These are phyloP conservation scores for Haemorhous mexicanus DNA, from an alignment of 2,113 vertebrate genomes.

Conservation along the genomic window DNA sequence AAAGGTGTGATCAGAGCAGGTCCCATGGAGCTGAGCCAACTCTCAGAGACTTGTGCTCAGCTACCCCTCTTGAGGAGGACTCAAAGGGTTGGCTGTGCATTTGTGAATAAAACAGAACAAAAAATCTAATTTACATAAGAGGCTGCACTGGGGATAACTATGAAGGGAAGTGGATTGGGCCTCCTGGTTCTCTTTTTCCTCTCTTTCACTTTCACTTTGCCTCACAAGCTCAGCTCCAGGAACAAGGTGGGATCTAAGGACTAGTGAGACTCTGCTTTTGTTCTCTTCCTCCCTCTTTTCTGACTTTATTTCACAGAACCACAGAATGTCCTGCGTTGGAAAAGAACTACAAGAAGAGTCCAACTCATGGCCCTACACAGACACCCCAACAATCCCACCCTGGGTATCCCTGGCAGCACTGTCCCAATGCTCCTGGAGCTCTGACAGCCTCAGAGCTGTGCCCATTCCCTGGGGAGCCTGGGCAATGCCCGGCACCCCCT, in stretches of 20 bases:
- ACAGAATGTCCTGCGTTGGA: background rate
- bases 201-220: background rate
- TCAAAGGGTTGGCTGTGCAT: background rate
- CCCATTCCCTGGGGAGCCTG: background rate
- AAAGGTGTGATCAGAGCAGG: background rate
- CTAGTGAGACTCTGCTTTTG: background rate
- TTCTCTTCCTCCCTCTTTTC: background rate
- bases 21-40: background rate
- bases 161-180: background rate
- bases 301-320: background rate
- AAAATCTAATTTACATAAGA: background rate
- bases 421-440: background rate
- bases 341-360: background rate
- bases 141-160: background rate
- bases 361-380: background rate
- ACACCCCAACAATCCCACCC: background rate
- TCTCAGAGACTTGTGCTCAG: background rate
- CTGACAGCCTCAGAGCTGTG: rapidly evolving
- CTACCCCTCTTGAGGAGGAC: background rate
- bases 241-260: background rate
- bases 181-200: background rate
- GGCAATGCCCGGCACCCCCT: background rate
- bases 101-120: background rate
- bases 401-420: rapidly evolving
- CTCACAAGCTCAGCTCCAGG: background rate